Percentiles rank a stretch among this genome's conserved stretches.
Evolutionary conservation across 2,797 vertebrate species (phyloP).

Genomic region (Tapera naevia): DNA sequence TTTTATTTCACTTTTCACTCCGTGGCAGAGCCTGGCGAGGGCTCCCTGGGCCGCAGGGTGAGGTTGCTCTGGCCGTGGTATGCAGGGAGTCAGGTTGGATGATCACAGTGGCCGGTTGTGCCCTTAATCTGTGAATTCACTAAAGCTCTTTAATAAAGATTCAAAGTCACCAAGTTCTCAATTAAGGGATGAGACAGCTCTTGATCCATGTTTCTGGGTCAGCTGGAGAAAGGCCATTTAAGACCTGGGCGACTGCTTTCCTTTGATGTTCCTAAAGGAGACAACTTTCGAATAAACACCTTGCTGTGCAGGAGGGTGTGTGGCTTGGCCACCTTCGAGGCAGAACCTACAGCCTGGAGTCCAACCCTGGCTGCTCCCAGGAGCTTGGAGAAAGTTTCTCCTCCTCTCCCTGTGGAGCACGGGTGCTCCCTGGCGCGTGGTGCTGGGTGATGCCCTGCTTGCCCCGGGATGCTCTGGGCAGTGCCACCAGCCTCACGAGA

Average conservation of each 20-base stretch:
- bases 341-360: neutral
- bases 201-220: slow-evolving; percentile 56
- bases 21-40: fast-evolving
- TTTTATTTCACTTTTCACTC: neutral
- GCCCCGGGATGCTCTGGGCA: neutral
- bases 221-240: slow-evolving; percentile 37
- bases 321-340: neutral
- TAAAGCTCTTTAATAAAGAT: slow-evolving; percentile 55
- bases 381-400: neutral
- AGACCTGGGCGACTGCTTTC: neutral
- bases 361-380: neutral
- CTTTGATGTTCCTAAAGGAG: slow-evolving; percentile 26
- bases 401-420: neutral
- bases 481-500: neutral
- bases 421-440: neutral
- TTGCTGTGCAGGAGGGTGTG: neutral
- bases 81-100: neutral
- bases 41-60: fast-evolving
- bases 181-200: slow-evolving; percentile 61
- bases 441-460: neutral
- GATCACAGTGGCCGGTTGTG: neutral
- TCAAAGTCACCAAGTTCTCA: slow-evolving; percentile 57
- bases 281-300: neutral
- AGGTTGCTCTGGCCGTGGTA: neutral
- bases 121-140: slow-evolving; percentile 38